Evolutionary conservation across 2,113 vertebrate genomes (phyloP), one percentile per base, ranked within the genome.

Genomic region (Colistium nudipinnis): DNA sequence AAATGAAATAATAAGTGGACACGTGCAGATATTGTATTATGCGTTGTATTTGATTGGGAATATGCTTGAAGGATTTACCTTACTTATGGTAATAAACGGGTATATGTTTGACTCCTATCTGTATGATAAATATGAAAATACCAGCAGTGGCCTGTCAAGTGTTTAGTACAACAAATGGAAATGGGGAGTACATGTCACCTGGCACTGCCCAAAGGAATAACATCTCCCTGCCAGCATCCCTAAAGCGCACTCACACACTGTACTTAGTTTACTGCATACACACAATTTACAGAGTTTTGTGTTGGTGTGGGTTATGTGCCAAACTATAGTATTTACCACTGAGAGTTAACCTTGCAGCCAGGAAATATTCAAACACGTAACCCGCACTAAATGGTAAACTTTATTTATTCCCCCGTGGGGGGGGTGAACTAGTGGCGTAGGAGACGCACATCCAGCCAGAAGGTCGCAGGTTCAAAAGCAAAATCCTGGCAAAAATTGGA

Each of bases 1-100:
- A 71, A 68, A 62, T 36, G 16, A 61, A 66, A 74, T 27, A 51
- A 74, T 65, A 27, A 47, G 35, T 47, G 36, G 17, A 24, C 59
- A 39, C 59, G 25, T 43, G 30, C 51, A 7, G 20, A 36, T 48
- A 48, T 7, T 61, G n/a, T 52, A 48, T 7, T 61, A 16, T 52
- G 11, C 51, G 19, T 52, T 8, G 35, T 1, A 44, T 20, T 17
- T 28, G 3, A 19, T 19, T 36, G 8, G 22, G n/a, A 48, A 56
- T 56, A 33, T 28, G 19, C 25, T 48, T 43, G 4, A 12, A 51
- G 25, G 27, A 35, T 44, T 9, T 27, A 11, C 13, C 39, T 41
- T 11, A 7, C 3, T 13, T 54, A n/a, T 14, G 25, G 19, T 24
- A 36, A 17, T 25, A 24, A 44, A 44, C 14, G 1, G 1, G n/a